Evolutionary conservation across 2,888 invertebrate genomes (phyloP).

Genomic region (Frankliniella fusca): DNA sequence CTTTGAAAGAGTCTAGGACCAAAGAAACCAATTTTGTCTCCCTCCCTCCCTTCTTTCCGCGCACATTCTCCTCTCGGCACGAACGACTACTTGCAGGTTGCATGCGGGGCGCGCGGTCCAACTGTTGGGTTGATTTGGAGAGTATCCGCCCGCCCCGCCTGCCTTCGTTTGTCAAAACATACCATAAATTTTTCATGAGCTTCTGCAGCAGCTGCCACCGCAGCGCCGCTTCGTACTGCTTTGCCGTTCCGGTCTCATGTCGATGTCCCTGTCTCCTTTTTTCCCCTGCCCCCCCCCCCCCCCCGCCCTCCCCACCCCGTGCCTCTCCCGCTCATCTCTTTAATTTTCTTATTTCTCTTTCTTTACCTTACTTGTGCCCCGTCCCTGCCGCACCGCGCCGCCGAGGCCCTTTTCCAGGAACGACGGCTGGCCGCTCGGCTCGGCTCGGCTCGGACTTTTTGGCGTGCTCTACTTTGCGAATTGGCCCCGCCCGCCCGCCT

Average conservation of each 20-base stretch:
- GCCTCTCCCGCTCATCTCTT: not conserved
- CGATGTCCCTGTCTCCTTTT: not conserved
- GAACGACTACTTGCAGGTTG: too few species aligned
- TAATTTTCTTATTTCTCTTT: not conserved
- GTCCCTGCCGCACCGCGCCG: not conserved
- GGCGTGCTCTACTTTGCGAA: not conserved
- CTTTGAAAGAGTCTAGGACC: too few species aligned
- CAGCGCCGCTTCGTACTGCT: not conserved
- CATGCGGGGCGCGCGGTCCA: too few species aligned
- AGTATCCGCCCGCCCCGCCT: not conserved
- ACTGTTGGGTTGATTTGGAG: not conserved
- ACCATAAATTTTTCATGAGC: constrained; percentile 26
- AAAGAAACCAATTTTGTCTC: too few species aligned
- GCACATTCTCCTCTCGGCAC: too few species aligned
- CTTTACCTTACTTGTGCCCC: not conserved
- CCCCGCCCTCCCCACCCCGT: not conserved
- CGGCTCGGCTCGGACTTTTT: not conserved
- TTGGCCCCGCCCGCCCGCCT: not conserved
- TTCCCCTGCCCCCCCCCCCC: not conserved
- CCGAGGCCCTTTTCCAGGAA: not conserved
- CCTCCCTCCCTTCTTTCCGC: too few species aligned
- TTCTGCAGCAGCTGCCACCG: not conserved
- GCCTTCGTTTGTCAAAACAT: constrained; percentile 14
- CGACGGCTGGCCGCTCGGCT: not conserved
- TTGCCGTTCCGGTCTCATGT: not conserved